phyloP scores from a whole-genome alignment of 2,797 vertebrate genomes.

The Myotis myotis region DNA sequence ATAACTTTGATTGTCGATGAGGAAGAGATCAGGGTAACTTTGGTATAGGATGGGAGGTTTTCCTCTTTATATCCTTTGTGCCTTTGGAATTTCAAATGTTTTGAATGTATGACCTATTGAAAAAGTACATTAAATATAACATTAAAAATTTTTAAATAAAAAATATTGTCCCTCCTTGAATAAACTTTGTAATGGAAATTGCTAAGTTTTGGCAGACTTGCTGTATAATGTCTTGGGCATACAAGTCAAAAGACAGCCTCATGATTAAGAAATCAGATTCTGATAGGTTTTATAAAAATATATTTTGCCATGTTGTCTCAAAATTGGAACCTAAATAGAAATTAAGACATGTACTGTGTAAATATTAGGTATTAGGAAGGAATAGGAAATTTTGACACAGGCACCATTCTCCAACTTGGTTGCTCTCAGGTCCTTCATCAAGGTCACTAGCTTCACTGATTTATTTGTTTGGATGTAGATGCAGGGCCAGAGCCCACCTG shows the following conservation, averaged over 20 bases:
- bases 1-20: neutral
- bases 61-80: neutral
- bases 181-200: slow-evolving; percentile 46
- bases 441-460: slow-evolving; percentile 22
- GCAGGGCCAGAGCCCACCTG: slow-evolving; percentile 94
- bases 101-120: neutral
- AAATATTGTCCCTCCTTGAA: neutral
- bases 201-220: slow-evolving; percentile 18
- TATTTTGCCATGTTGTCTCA: neutral
- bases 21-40: neutral
- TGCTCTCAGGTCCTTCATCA: neutral
- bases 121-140: neutral
- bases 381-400: neutral
- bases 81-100: slow-evolving; percentile 23
- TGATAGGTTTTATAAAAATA: slow-evolving; percentile 44
- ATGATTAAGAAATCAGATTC: slow-evolving; percentile 6
- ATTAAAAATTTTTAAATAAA: neutral
- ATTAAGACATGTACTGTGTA: slow-evolving; percentile 4
- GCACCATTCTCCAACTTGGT: neutral
- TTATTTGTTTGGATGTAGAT: slow-evolving; percentile 85
- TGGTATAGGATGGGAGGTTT: neutral
- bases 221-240: neutral
- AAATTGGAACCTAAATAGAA: slow-evolving; percentile 33
- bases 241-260: slow-evolving; percentile 4
- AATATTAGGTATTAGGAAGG: neutral